phyloP scores from a whole-genome alignment of 2,113 vertebrate species.

The Calyptomena viridis region DNA sequence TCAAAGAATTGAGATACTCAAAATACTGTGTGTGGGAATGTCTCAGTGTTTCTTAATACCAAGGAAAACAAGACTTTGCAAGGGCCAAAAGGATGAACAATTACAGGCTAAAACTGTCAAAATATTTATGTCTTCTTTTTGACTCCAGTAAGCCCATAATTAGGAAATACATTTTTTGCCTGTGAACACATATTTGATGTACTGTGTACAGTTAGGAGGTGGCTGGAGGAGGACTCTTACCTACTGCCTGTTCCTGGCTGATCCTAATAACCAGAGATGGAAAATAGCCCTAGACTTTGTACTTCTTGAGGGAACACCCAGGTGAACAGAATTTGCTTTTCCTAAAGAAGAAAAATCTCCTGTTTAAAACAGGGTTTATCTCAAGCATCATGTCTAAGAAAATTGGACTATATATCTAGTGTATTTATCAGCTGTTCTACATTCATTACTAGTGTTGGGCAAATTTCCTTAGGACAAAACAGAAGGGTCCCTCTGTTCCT shows the following conservation, averaged over 20 bases:
- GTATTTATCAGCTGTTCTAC: neutral
- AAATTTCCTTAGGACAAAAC: neutral
- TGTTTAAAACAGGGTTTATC: neutral
- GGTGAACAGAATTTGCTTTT: neutral
- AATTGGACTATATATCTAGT: neutral
- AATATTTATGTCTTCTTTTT: neutral
- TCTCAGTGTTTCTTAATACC: neutral
- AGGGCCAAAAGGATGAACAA: neutral
- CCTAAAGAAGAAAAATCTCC: neutral
- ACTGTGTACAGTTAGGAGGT: neutral
- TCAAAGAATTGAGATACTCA: neutral
- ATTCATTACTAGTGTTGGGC: neutral
- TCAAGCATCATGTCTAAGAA: neutral
- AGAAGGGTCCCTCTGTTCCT: neutral
- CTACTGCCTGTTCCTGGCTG: neutral
- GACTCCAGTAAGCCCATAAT: neutral
- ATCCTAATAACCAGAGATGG: neutral
- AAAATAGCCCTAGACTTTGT: neutral
- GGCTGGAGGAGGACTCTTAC: neutral
- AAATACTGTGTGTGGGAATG: neutral
- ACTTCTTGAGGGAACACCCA: neutral
- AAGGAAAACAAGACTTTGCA: neutral
- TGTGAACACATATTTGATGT: neutral
- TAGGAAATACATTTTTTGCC: neutral
- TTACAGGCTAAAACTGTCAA: neutral